Percentiles rank a stretch among this genome's conserved stretches.
Evolutionary conservation across 2,797 vertebrate genomes (phyloP).

Genomic region (Gobionotothen gibberifrons): DNA sequence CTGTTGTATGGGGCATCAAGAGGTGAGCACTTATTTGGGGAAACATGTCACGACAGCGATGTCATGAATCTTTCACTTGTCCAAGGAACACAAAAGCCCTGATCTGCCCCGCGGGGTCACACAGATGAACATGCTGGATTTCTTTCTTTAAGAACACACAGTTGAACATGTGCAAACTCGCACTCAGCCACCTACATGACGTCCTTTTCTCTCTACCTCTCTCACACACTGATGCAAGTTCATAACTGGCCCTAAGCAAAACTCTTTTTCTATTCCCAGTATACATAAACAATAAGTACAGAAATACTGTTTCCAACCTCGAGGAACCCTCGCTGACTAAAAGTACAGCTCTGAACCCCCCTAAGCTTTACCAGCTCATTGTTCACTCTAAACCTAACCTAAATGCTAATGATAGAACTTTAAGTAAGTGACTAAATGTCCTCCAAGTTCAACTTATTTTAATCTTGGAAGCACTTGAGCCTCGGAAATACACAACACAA

Average conservation of each 20-base stretch:
- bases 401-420: neutral
- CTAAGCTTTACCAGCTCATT: neutral
- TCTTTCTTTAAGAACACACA: slow-evolving; percentile 19
- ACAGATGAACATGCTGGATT: slow-evolving; percentile 23
- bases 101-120: slow-evolving; percentile 45
- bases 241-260: slow-evolving; percentile 37
- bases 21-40: slow-evolving; percentile 19
- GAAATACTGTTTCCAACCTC: neutral
- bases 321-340: neutral
- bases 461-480: neutral
- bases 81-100: slow-evolving; percentile 40
- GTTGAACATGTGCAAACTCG: slow-evolving; percentile 57
- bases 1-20: neutral
- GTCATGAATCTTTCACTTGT: slow-evolving; percentile 36
- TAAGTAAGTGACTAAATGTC: neutral
- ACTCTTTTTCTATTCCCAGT: slow-evolving; percentile 29
- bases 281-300: slow-evolving; percentile 12
- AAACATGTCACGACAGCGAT: slow-evolving; percentile 53
- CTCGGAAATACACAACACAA: neutral
- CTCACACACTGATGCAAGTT: slow-evolving; percentile 27
- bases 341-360: neutral
- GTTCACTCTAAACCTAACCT: neutral
- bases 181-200: slow-evolving; percentile 33
- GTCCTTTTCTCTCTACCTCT: slow-evolving; percentile 33
- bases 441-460: too few species aligned